Evolutionary conservation across 1,140 invertebrate species (phyloP).

Genomic region (Thrips palmi): DNA sequence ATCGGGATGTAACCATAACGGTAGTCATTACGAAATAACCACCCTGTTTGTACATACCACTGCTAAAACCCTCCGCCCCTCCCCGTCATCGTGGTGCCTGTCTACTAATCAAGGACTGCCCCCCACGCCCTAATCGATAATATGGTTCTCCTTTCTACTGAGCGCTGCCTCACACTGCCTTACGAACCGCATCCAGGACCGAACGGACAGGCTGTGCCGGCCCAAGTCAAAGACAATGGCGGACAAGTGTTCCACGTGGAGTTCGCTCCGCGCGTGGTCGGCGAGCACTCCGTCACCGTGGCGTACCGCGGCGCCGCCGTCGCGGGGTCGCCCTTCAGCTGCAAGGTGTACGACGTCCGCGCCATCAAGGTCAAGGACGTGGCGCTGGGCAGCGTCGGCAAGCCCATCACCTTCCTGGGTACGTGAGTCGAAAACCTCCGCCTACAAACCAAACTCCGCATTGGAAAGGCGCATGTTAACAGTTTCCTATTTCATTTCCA

Average conservation of each 20-base stretch:
- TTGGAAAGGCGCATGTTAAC: conserved; percentile 2
- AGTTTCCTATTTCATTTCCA: conserved; percentile 21
- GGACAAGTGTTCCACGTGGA: conserved; percentile 57
- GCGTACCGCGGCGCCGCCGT: conserved; percentile 58
- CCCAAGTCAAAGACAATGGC: conserved; percentile 63
- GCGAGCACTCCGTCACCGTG: conserved; percentile 79
- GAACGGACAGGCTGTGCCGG: conserved; percentile 67
- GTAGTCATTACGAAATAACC: no score
- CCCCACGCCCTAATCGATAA: no score
- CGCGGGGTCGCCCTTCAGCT: conserved; percentile 74
- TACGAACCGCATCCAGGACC: conserved; percentile 39
- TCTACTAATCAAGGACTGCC: no score
- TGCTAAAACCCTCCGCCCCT: no score
- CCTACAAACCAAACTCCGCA: neutral
- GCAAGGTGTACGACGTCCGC: conserved; percentile 87
- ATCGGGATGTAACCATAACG: no score
- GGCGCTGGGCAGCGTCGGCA: conserved; percentile 73
- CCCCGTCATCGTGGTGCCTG: no score
- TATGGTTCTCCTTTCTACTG: no score
- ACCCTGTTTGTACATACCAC: no score
- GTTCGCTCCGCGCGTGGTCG: conserved; percentile 67
- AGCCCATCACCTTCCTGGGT: conserved; percentile 89
- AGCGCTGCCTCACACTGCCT: no score
- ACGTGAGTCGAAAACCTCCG: conserved; percentile 19
- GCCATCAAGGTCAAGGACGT: conserved; percentile 90